Conservation (phyloP, 2,113 vertebrate species). For the Chitala chitala region DNA sequence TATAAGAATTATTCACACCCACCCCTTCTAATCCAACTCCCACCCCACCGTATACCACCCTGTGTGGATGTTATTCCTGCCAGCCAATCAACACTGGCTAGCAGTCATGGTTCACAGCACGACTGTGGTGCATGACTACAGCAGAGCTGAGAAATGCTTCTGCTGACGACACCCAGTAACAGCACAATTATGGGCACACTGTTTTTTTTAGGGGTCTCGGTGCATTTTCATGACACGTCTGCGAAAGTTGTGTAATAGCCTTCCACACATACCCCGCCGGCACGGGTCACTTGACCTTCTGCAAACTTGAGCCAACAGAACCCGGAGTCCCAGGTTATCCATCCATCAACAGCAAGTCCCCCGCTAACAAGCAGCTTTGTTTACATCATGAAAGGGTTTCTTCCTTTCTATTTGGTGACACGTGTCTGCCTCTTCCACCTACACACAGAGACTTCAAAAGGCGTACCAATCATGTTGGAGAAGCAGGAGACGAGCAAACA, state of each 20-base stretch:
- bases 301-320: background rate
- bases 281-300: background rate
- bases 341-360: conserved; percentile 4
- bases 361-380: conserved; percentile 6
- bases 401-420: conserved; percentile 1
- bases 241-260: background rate
- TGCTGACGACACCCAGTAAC: no score
- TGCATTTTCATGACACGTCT: background rate
- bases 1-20: background rate
- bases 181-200: no score
- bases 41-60: background rate
- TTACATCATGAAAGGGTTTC: conserved; percentile 2
- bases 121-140: no score
- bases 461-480: background rate
- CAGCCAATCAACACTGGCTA: background rate
- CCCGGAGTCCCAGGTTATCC: background rate
- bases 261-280: background rate
- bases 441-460: background rate
- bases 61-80: background rate
- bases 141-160: no score
- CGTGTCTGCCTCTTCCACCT: background rate
- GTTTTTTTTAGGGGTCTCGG: background rate
- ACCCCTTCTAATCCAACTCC: no score
- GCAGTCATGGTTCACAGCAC: no score
- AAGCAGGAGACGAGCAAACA: background rate